A percentile compares a stretch with the other conserved stretches of the same genome.
Conservation (phyloP, 2,888 invertebrate species). For the Ashinkailepas kermadecensis region DNA sequence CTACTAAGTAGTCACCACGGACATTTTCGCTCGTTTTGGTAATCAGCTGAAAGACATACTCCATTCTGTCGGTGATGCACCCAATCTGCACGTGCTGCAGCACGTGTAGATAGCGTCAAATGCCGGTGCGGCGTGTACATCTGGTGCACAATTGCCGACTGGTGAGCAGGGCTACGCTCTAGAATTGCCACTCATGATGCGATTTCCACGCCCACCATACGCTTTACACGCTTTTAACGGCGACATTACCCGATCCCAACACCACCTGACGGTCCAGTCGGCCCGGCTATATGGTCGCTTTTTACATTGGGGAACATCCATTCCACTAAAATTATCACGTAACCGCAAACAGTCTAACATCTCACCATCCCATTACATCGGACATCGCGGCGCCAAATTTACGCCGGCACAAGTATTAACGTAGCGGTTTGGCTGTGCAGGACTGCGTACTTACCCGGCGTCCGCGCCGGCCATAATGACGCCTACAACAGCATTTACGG, state of each 20-base stretch:
- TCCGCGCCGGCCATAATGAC: background rate
- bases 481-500: background rate
- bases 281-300: background rate
- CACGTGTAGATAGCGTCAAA: too few relatives aligned
- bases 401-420: background rate
- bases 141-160: too few relatives aligned
- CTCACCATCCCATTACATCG: background rate
- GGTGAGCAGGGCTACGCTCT: background rate
- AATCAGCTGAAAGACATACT: too few relatives aligned
- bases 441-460: background rate
- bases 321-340: background rate
- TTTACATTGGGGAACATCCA: background rate
- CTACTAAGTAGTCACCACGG: too few relatives aligned
- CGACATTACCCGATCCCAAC: background rate
- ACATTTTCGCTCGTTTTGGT: too few relatives aligned
- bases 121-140: too few relatives aligned
- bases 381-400: background rate
- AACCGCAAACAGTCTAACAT: background rate
- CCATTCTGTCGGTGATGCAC: too few relatives aligned
- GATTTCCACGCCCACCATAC: background rate
- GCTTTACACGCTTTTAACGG: background rate
- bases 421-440: background rate
- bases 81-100: too few relatives aligned
- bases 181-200: background rate
- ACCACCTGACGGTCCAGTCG: background rate